Evolutionary conservation across 2,888 invertebrate genomes (phyloP).

Genomic region (Diaperis boleti): DNA sequence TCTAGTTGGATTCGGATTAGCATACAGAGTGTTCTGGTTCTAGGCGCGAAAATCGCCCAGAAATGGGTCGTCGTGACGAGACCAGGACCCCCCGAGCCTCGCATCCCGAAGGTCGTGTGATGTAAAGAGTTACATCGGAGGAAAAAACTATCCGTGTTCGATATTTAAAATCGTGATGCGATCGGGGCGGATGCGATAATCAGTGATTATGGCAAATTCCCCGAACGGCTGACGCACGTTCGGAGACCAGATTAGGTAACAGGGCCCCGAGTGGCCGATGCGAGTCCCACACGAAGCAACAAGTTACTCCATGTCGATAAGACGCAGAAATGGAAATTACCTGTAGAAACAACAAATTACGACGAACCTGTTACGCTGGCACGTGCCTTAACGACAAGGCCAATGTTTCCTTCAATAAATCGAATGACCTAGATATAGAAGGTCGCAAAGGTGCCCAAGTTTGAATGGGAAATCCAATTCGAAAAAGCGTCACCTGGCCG

Average conservation of each 20-base stretch:
- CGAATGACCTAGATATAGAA: slow-evolving; percentile 64
- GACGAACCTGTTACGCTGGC: slow-evolving; percentile 47
- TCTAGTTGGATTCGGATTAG: too few relatives aligned
- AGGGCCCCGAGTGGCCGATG: not conserved
- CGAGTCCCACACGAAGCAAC: slow-evolving; percentile 15
- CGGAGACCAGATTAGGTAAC: slow-evolving; percentile 20
- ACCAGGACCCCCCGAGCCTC: slow-evolving; percentile 21
- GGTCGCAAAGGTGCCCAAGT: slow-evolving; percentile 56
- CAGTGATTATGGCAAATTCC: slow-evolving; percentile 8
- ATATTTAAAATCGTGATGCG: slow-evolving; percentile 21
- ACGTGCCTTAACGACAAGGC: slow-evolving; percentile 63
- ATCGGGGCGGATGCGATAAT: not conserved
- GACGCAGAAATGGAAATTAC: slow-evolving; percentile 1
- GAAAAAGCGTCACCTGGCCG: slow-evolving; percentile 29
- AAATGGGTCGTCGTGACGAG: slow-evolving; percentile 5
- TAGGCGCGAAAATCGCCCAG: slow-evolving; percentile 11
- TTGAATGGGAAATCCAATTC: slow-evolving; percentile 32
- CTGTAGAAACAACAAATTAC: slow-evolving; percentile 12
- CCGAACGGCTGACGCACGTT: slow-evolving; percentile 6
- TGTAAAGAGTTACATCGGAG: slow-evolving; percentile 27
- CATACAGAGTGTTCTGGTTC: not conserved
- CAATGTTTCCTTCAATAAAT: slow-evolving; percentile 61
- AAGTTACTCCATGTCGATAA: slow-evolving; percentile 15
- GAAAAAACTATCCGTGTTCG: not conserved
- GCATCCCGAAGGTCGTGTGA: slow-evolving; percentile 23